phyloP scores from a whole-genome alignment of 30 jellyfish, hydroid and myxozoan genomes.

The Catostylus mosaicus region DNA sequence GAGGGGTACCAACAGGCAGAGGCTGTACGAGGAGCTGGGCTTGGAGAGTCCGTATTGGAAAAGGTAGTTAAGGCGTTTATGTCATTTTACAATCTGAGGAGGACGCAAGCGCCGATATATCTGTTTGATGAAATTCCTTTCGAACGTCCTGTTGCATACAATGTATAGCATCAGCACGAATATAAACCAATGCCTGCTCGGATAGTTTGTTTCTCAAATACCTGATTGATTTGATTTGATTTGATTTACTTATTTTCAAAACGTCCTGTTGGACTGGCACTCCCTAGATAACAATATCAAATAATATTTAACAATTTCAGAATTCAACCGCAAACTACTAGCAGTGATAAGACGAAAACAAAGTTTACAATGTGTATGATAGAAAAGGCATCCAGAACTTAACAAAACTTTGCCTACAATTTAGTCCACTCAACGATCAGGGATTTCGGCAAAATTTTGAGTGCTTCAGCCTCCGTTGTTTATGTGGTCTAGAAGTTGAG shows the following conservation, averaged over 20 bases:
- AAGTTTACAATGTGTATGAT: not conserved
- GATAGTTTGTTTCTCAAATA: constrained; percentile 4
- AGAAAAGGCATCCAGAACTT: not conserved
- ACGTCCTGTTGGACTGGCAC: not conserved
- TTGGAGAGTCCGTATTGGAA: not conserved
- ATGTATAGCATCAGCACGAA: constrained; percentile 1
- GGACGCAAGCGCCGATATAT: constrained; percentile 13
- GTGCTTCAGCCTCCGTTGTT: not conserved
- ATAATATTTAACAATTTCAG: not conserved
- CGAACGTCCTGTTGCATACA: constrained; percentile 5
- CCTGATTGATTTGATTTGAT: no score
- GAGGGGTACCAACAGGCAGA: constrained; percentile 16
- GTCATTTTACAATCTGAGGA: constrained; percentile 10
- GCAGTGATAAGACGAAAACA: not conserved
- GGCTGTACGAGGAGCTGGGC: constrained; percentile 13
- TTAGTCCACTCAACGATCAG: not conserved
- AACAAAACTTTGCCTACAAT: not conserved
- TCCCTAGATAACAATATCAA: not conserved
- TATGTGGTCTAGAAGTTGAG: not conserved
- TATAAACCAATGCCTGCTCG: constrained; percentile 6
- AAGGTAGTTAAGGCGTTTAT: constrained; percentile 8
- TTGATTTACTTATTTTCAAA: not conserved
- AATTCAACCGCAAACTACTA: not conserved
- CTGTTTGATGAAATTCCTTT: constrained; percentile 11
- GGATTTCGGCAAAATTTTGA: not conserved